Base-by-base conservation (phyloP, 2,888 invertebrate species). In the Hirtodrosophila alboralis region DNA sequence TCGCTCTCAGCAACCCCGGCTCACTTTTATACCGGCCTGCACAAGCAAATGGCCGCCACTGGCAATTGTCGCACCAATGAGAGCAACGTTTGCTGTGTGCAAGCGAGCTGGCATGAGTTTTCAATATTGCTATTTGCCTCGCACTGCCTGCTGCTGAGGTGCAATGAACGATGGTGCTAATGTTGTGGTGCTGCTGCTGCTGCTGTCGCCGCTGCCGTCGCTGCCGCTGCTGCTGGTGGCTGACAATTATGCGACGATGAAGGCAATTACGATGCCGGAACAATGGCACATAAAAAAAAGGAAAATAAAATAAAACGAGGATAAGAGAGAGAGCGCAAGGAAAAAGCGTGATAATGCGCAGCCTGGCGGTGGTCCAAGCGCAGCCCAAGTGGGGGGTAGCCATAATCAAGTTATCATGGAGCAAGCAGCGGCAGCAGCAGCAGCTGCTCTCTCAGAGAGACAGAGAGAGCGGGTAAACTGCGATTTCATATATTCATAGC, bases 401-500 rank as follows among this genome's bases (percentile, higher is more conserved):
- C 71, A 75, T 80, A 60, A 84, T 79, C 74, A 75, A 71, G 75
- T 70, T 76, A 81, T 78, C 60, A 84, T 77, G 75, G 75, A 70
- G 70, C 58, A 53, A 34, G 38, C 34, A 33, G 37, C 21, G 23
- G 26, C 26, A 16, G 60, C 58, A 54, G 40, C 62, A 52, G 61
- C 61, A 61, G 41, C 53, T 5, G 6, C 38, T 49, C 18, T 26
- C 27, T 40, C 13, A n/a, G 16, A 16, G 52, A 40, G 26, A 40
- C 23, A n/a, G 27, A 27, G 28, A 12, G 33, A 38, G 38, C 60
- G 60, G 62, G 57, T 43, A 54, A 77, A 88, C 87, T 88, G 57
- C 44, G 49, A 54, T 69, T 69, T 69, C 69, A 73, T 70, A 73
- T 90, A 90, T 90, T 90, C 89, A 90, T 90, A 89, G 89, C 90